Percentiles rank a stretch among this genome's conserved stretches.
Evolutionary conservation across 2,888 invertebrate genomes (phyloP).

Genomic region (Dasysyrphus tricinctus): DNA sequence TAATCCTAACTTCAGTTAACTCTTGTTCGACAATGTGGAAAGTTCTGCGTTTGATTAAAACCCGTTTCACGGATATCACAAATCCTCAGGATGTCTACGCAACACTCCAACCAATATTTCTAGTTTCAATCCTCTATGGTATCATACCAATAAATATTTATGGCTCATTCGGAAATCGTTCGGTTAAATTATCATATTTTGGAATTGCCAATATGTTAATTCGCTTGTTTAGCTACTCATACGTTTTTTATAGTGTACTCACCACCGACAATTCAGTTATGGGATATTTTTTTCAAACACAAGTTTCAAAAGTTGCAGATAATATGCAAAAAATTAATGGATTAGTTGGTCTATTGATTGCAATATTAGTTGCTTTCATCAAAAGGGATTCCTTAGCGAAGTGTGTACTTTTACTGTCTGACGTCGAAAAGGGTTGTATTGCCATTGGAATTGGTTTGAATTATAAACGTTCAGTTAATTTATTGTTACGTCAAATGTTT

Average conservation of each 20-base stretch:
- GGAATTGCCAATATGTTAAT: constrained; percentile 79
- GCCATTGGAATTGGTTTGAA: constrained; percentile 77
- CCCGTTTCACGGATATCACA: constrained; percentile 76
- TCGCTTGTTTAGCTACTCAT: constrained; percentile 79
- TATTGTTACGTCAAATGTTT: constrained; percentile 58
- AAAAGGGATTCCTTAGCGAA: constrained; percentile 25
- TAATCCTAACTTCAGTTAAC: neutral
- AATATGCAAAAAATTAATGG: constrained; percentile 81
- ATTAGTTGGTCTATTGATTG: constrained; percentile 76
- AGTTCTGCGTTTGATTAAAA: neutral
- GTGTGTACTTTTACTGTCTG: constrained; percentile 70
- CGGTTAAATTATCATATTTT: constrained; percentile 77
- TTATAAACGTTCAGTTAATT: constrained; percentile 71
- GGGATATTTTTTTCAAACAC: constrained; percentile 81
- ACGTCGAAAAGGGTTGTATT: constrained; percentile 77
- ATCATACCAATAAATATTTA: constrained; percentile 79
- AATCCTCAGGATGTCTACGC: constrained; percentile 80
- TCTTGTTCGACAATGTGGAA: constrained; percentile 21
- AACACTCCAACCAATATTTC: constrained; percentile 79
- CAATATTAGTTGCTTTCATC: neutral
- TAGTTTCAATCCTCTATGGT: constrained; percentile 80
- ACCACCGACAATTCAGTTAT: constrained; percentile 80
- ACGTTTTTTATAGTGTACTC: constrained; percentile 79
- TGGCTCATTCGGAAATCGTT: constrained; percentile 76
- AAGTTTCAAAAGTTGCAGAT: constrained; percentile 81